Conservation (phyloP, 2,888 invertebrate genomes). For the Machimus atricapillus region DNA sequence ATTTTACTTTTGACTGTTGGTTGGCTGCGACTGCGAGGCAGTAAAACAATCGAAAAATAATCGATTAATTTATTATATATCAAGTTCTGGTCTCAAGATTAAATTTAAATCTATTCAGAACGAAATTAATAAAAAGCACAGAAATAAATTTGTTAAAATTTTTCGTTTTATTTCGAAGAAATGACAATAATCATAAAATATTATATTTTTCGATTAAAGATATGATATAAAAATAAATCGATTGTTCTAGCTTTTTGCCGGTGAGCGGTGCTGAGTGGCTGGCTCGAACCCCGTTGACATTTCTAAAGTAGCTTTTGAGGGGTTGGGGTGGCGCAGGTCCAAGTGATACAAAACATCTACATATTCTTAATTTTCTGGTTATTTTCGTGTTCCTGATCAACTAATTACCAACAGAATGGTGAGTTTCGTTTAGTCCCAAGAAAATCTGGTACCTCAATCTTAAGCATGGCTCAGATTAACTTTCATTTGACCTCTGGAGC, state of each 20-base stretch:
- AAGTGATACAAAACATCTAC: not conserved
- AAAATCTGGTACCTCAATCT: not conserved
- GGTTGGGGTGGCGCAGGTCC: not conserved
- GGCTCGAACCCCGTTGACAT: not conserved
- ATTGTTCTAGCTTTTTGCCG: not conserved
- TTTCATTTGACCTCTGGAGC: constrained; percentile 16
- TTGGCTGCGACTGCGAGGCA: too few species aligned
- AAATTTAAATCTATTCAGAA: too few species aligned
- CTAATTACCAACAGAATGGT: not conserved
- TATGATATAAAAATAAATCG: too few species aligned
- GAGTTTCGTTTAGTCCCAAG: not conserved
- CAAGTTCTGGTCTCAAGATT: too few species aligned
- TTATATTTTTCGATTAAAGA: too few species aligned
- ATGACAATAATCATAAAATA: too few species aligned
- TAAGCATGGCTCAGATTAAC: not conserved
- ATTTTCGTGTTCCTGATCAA: not conserved
- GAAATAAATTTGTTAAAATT: too few species aligned
- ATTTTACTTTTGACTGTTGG: too few species aligned
- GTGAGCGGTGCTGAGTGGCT: not conserved
- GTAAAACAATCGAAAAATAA: too few species aligned
- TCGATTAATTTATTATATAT: too few species aligned
- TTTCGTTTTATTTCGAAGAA: too few species aligned
- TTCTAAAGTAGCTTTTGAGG: not conserved
- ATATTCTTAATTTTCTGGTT: not conserved
- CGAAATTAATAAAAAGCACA: too few species aligned